Evolutionary conservation across 2,888 invertebrate genomes (phyloP).

Genomic region (Rotaria macrura): DNA sequence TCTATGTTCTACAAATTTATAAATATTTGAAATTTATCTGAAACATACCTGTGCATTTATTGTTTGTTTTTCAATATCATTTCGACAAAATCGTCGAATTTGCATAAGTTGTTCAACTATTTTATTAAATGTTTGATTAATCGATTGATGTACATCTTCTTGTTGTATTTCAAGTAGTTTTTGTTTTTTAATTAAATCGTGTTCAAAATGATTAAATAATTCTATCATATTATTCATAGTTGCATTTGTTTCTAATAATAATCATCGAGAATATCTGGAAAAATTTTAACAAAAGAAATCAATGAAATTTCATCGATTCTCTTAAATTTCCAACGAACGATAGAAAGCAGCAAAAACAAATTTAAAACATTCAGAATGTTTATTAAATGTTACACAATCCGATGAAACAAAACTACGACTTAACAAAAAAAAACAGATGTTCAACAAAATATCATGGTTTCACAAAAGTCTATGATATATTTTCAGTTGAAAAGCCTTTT

Average conservation of each 20-base stretch:
- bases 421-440: background rate
- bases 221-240: background rate
- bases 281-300: background rate
- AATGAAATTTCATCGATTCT: background rate
- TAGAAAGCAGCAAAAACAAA: background rate
- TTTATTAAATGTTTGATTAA: background rate
- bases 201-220: background rate
- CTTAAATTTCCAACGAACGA: background rate
- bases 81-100: constrained; percentile 7
- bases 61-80: background rate
- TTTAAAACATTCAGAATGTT: background rate
- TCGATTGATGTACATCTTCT: background rate
- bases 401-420: background rate
- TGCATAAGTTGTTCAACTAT: background rate
- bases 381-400: background rate
- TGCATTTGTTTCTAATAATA: background rate
- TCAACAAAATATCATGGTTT: too few species aligned
- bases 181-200: background rate
- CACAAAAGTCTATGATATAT: too few species aligned
- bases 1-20: too few species aligned
- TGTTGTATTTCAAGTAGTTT: background rate
- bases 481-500: background rate
- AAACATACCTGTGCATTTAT: background rate
- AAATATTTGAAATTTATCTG: too few species aligned
- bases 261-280: background rate